These are phyloP conservation scores for Platycnemis pennipes DNA, from an alignment of 2,888 invertebrate species.

Conservation along the genomic window DNA sequence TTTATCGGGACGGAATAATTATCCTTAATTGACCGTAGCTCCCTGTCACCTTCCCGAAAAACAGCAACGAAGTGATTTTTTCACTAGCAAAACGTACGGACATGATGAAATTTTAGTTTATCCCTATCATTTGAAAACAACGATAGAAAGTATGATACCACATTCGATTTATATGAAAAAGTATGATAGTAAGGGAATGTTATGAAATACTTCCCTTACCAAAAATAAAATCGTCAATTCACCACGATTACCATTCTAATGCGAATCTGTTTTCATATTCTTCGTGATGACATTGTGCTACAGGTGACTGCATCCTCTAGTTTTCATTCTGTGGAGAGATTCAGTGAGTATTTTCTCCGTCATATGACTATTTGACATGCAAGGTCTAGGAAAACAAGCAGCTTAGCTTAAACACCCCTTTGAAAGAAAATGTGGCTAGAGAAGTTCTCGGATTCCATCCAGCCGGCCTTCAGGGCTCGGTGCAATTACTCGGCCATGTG, in stretches of 20 bases:
- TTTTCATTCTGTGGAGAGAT: neutral
- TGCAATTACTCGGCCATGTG: neutral
- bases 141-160: too few relatives aligned
- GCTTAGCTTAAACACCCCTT: neutral
- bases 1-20: too few relatives aligned
- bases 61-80: too few relatives aligned
- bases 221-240: too few relatives aligned
- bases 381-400: neutral
- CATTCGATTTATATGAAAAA: too few relatives aligned
- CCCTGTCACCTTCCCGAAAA: too few relatives aligned
- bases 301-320: neutral
- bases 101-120: too few relatives aligned
- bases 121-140: too few relatives aligned
- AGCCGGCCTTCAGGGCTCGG: neutral
- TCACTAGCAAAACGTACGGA: too few relatives aligned
- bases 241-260: neutral
- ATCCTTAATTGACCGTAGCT: too few relatives aligned
- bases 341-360: neutral
- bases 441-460: neutral
- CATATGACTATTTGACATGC: neutral
- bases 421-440: neutral
- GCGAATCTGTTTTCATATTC: neutral
- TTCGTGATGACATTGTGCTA: neutral
- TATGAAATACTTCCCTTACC: too few relatives aligned
- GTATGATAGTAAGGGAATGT: too few relatives aligned